These are phyloP conservation scores for pig (Sus scrofa) DNA, from an alignment of 2,113 vertebrate genomes.

Conservation along the genomic window DNA sequence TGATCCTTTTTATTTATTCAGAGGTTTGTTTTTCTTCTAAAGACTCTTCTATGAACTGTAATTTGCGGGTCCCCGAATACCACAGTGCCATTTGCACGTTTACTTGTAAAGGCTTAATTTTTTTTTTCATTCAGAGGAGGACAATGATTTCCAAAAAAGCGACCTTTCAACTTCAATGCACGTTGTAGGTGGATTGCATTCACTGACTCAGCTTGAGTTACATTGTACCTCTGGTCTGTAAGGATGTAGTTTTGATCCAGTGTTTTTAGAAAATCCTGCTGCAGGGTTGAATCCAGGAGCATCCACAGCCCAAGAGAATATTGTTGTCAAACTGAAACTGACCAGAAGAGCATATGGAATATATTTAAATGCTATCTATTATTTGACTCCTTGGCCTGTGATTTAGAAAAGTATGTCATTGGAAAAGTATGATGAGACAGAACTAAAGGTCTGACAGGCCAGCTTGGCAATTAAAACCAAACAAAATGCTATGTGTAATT, in stretches of 20 bases:
- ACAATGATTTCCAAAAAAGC: not conserved
- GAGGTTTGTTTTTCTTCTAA: constrained; percentile 29
- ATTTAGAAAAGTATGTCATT: constrained; percentile 16
- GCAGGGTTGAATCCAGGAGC: constrained; percentile 20
- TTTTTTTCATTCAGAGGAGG: not conserved
- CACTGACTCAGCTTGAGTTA: not conserved
- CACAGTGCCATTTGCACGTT: not conserved
- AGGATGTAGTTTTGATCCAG: constrained; percentile 46
- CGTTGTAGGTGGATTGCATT: constrained; percentile 17
- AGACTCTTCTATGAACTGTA: not conserved
- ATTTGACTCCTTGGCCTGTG: not conserved
- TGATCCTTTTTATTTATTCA: constrained; percentile 12
- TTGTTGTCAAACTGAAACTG: constrained; percentile 37
- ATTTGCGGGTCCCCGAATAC: not conserved
- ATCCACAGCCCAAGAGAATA: not conserved
- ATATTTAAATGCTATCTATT: constrained; percentile 11
- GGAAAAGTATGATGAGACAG: not conserved
- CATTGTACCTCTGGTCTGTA: not conserved
- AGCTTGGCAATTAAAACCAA: constrained; percentile 69
- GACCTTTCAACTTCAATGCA: not conserved
- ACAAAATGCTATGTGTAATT: constrained; percentile 77
- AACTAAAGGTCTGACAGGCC: constrained; percentile 56
- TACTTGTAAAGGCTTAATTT: constrained; percentile 6
- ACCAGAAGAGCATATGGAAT: constrained; percentile 43
- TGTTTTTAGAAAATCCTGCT: constrained; percentile 57